Evolutionary conservation across 2,113 vertebrate genomes (phyloP).

Genomic region (Hydropotes inermis): DNA sequence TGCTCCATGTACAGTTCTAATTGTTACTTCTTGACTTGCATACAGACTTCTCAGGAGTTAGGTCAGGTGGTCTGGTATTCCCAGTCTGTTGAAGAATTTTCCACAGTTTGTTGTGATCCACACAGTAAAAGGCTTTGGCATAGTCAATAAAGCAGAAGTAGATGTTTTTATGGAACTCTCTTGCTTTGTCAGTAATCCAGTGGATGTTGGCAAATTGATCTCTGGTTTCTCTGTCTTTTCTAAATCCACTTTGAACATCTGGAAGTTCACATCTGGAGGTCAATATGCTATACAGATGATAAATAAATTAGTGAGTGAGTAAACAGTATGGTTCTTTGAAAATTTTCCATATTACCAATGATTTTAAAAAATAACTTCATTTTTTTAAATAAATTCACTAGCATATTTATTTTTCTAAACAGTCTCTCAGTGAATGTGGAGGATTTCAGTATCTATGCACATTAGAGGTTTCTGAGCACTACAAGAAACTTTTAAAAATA

Average conservation of each 20-base stretch:
- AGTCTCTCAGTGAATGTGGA: neutral
- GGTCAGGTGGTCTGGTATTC: neutral
- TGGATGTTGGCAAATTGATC: neutral
- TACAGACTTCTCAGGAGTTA: neutral
- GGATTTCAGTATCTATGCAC: neutral
- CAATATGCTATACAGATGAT: neutral
- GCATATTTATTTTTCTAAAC: slow-evolving; percentile 32
- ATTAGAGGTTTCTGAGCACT: neutral
- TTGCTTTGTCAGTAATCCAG: neutral
- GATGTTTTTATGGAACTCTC: neutral
- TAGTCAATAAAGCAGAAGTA: neutral
- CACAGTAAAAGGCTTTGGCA: neutral
- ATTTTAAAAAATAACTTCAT: slow-evolving; percentile 1
- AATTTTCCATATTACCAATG: neutral
- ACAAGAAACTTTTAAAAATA: neutral
- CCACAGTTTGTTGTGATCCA: neutral
- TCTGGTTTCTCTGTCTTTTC: neutral
- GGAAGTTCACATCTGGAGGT: neutral
- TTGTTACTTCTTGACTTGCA: neutral
- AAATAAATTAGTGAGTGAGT: neutral
- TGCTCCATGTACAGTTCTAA: neutral
- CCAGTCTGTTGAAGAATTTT: neutral
- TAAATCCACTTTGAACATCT: neutral
- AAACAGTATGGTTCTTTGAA: neutral
- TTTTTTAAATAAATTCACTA: neutral